Evolutionary conservation across 2,888 invertebrate species (phyloP).

Genomic region (Ectropis crepuscularia): DNA sequence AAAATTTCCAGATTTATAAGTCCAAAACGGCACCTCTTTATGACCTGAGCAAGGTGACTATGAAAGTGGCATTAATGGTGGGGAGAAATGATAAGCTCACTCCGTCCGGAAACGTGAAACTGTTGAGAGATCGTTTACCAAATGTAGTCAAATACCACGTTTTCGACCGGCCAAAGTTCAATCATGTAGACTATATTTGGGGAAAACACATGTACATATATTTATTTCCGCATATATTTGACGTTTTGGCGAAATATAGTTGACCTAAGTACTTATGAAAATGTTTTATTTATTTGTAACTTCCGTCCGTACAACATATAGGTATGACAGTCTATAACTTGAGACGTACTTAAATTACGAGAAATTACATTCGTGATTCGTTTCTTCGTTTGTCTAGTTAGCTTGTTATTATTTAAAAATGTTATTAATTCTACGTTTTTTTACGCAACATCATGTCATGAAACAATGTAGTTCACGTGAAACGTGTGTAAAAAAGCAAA

Average conservation of each 20-base stretch:
- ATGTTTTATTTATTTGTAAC: no score
- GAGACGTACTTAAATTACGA: no score
- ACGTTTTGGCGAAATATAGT: constrained; percentile 22
- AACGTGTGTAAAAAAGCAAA: no score
- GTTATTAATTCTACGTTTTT: no score
- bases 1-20: constrained; percentile 27
- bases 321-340: no score
- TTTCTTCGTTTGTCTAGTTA: no score
- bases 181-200: constrained; percentile 55
- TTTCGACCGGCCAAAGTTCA: constrained; percentile 47
- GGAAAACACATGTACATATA: constrained; percentile 51
- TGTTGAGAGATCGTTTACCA: constrained; percentile 41
- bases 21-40: constrained; percentile 25
- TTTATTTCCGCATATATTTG: constrained; percentile 51
- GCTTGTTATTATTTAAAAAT: no score
- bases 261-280: constrained; percentile 1
- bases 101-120: constrained; percentile 44
- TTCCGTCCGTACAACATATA: no score
- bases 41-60: constrained; percentile 44
- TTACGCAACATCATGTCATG: no score
- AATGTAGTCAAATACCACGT: constrained; percentile 51
- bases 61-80: constrained; percentile 66
- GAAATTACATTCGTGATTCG: no score
- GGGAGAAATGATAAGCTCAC: constrained; percentile 83
- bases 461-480: no score